Percentiles rank a stretch among this genome's conserved stretches.
Evolutionary conservation across 2,797 vertebrate species (phyloP).

Genomic region (Botia almorhae): DNA sequence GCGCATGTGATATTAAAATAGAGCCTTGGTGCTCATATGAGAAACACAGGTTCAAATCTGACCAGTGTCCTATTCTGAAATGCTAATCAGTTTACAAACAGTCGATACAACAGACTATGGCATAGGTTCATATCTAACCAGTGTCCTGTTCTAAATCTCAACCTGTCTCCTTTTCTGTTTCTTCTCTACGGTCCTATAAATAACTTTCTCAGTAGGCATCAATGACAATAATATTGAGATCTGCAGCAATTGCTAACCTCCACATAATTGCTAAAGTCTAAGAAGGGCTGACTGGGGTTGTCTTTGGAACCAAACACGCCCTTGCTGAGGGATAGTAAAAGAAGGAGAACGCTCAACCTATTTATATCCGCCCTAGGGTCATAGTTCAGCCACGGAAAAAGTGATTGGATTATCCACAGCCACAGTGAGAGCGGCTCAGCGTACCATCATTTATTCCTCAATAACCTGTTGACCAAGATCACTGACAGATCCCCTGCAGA

Average conservation of each 20-base stretch:
- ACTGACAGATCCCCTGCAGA: constrained; percentile 33
- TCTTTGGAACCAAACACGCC: background rate
- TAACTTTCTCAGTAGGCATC: background rate
- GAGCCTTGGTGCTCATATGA: background rate
- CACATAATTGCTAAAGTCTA: too few species aligned
- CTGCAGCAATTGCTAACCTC: background rate
- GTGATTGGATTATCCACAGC: constrained; percentile 45
- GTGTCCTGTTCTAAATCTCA: too few species aligned
- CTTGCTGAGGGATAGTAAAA: background rate
- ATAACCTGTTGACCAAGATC: constrained; percentile 37
- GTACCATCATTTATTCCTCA: constrained; percentile 2
- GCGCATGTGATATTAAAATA: background rate
- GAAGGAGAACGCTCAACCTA: constrained; percentile 3
- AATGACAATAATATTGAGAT: background rate
- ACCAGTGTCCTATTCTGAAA: background rate
- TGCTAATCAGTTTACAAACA: too few species aligned
- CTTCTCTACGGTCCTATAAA: background rate
- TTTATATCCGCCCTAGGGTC: constrained; percentile 39
- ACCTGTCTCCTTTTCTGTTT: too few species aligned
- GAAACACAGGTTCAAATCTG: background rate
- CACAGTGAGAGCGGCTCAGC: constrained; percentile 5
- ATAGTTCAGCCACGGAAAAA: constrained; percentile 44
- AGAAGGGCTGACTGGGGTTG: background rate
- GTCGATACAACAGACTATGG: too few species aligned
- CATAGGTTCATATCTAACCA: too few species aligned